These are phyloP conservation scores for Taxidea taxus DNA, from an alignment of 2,113 vertebrate genomes.

Conservation along the genomic window DNA sequence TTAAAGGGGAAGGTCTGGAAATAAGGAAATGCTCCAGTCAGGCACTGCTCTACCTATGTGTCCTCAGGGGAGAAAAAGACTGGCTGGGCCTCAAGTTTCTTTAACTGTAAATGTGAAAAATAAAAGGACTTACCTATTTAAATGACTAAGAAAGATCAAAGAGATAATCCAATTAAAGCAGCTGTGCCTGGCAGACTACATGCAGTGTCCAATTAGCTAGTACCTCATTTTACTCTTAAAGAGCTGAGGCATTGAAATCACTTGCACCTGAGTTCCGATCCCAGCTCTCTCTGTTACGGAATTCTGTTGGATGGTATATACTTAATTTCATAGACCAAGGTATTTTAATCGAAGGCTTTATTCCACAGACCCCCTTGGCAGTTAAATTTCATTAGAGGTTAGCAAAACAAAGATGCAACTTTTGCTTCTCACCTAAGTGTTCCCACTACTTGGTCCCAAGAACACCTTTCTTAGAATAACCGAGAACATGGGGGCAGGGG, in stretches of 20 bases:
- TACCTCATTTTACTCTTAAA: conserved; percentile 10
- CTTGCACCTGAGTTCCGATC: background rate
- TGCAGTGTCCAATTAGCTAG: background rate
- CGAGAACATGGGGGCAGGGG: background rate
- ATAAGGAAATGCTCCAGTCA: background rate
- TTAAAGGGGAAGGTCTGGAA: background rate
- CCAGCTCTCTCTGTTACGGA: background rate
- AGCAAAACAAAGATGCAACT: background rate
- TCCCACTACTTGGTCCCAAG: background rate
- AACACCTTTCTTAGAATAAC: conserved; percentile 4
- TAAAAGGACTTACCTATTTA: background rate
- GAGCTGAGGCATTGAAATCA: background rate
- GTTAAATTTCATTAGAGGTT: background rate
- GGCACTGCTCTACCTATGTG: background rate
- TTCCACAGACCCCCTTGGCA: background rate
- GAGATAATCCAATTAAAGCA: conserved; percentile 13
- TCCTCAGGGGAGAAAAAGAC: background rate
- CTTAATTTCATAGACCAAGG: background rate
- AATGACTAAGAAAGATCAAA: background rate
- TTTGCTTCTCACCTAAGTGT: background rate
- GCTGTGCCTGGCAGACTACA: background rate
- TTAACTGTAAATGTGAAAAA: background rate
- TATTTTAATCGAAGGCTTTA: background rate
- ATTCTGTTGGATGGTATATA: background rate
- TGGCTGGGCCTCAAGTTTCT: conserved; percentile 20